phyloP scores from a whole-genome alignment of 2,888 invertebrate genomes.

The Watsonalla binaria region DNA sequence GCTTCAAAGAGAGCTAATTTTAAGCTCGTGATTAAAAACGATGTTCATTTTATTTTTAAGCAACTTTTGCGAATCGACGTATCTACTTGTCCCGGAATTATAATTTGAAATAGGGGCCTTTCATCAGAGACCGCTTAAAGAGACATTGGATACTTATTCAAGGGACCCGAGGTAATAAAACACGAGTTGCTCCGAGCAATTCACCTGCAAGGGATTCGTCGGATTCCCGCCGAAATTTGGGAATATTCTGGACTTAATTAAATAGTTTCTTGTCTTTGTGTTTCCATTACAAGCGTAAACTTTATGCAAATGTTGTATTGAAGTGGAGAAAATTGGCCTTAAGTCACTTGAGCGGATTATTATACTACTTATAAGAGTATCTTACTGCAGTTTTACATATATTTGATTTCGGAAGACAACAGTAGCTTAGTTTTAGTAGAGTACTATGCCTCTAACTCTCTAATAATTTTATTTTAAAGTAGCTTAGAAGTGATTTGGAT shows the following conservation, averaged over 20 bases:
- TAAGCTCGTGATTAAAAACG: slow-evolving; percentile 53
- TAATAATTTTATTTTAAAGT: no score
- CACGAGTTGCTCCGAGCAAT: slow-evolving; percentile 18
- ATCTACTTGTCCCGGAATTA: slow-evolving; percentile 28
- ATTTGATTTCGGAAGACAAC: no score
- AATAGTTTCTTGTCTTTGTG: slow-evolving; percentile 7
- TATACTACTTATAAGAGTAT: no score
- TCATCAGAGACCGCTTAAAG: slow-evolving; percentile 18
- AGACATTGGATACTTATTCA: slow-evolving; percentile 30
- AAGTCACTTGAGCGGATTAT: no score
- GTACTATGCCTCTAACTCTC: no score
- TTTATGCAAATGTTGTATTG: no score
- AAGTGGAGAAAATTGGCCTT: no score
- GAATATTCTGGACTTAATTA: slow-evolving; percentile 14
- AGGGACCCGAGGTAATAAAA: slow-evolving; percentile 28
- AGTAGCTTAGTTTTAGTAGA: no score
- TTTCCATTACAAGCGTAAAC: neutral
- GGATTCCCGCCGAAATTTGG: slow-evolving; percentile 12
- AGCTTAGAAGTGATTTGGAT: no score
- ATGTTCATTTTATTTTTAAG: slow-evolving; percentile 44
- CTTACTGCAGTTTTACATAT: no score
- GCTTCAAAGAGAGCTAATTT: slow-evolving; percentile 53
- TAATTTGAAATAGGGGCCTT: slow-evolving; percentile 37
- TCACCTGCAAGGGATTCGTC: slow-evolving; percentile 16
- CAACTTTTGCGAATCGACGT: slow-evolving; percentile 35